phyloP scores from a whole-genome alignment of 2,113 vertebrate genomes.

The Chitala chitala region DNA sequence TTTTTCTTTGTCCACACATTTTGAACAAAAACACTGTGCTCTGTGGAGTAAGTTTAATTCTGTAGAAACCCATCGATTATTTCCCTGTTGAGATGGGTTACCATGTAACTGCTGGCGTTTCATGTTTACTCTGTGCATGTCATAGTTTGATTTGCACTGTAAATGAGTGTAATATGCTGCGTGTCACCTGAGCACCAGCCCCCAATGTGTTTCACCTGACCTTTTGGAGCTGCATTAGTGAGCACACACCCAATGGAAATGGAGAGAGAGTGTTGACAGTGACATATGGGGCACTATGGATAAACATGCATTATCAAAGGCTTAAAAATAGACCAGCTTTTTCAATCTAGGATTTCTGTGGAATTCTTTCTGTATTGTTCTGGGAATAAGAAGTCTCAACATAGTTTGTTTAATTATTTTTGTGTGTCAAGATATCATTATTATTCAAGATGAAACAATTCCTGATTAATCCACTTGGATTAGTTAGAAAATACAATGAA shows the following conservation, averaged over 20 bases:
- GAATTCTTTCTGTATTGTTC: conserved; percentile 34
- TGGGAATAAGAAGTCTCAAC: conserved; percentile 38
- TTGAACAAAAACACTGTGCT: not conserved
- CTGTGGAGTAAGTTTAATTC: conserved; percentile 42
- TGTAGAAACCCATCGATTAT: conserved; percentile 65
- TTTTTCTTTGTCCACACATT: not conserved
- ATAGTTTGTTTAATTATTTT: conserved; percentile 50
- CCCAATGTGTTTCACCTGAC: conserved; percentile 57
- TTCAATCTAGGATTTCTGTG: conserved; percentile 39
- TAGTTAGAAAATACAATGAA: conserved; percentile 24
- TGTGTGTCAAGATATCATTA: conserved; percentile 34
- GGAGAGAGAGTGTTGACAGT: conserved; percentile 66
- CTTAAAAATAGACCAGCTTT: conserved; percentile 56
- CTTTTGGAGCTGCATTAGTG: conserved; percentile 71
- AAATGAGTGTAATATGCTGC: conserved; percentile 57
- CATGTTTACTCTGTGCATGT: conserved; percentile 74
- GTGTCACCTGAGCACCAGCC: conserved; percentile 51
- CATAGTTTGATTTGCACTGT: conserved; percentile 72
- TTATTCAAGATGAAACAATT: conserved; percentile 29
- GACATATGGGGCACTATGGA: conserved; percentile 63
- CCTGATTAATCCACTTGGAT: conserved; percentile 28
- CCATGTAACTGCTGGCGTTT: conserved; percentile 55
- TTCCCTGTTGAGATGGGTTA: conserved; percentile 64
- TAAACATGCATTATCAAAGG: conserved; percentile 66
- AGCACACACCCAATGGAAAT: conserved; percentile 58